Evolutionary conservation across 1,140 invertebrate genomes (phyloP).

Genomic region (Trachymyrmex septentrionalis): DNA sequence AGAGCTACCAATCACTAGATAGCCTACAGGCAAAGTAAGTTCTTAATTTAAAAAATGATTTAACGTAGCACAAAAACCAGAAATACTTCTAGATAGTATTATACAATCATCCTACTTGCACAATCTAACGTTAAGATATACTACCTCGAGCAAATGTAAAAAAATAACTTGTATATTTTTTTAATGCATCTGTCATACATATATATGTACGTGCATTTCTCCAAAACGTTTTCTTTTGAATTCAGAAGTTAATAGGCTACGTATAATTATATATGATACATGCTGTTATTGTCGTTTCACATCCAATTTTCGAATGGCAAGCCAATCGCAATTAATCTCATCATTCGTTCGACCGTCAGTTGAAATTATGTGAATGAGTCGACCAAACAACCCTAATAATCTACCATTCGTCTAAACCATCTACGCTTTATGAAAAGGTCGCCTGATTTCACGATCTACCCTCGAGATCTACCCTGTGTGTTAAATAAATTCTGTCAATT

Average conservation of each 20-base stretch:
- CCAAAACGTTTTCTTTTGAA: background rate
- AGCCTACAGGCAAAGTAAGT: background rate
- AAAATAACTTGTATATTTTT: background rate
- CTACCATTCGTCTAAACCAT: conserved; percentile 12
- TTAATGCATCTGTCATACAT: background rate
- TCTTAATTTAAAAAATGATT: background rate
- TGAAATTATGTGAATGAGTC: background rate
- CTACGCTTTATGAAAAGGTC: conserved; percentile 35
- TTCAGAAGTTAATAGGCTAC: background rate
- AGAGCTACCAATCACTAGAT: background rate
- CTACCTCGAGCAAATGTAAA: background rate
- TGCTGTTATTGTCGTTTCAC: conserved; percentile 3
- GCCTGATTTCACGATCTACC: conserved; percentile 11
- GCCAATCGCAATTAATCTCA: conserved; percentile 7
- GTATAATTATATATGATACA: background rate
- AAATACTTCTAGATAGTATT: background rate
- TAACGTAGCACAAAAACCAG: background rate
- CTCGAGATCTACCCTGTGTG: background rate
- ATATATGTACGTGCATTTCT: background rate
- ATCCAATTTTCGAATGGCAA: too few relatives aligned
- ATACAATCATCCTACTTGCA: too few relatives aligned
- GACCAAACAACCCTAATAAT: conserved; percentile 30
- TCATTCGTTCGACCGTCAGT: background rate
- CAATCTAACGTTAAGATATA: background rate
- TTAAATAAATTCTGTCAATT: conserved; percentile 12